These are phyloP conservation scores for Caenorhabditis auriculariae DNA, from an alignment of 2,888 invertebrate genomes.

Conservation along the genomic window DNA sequence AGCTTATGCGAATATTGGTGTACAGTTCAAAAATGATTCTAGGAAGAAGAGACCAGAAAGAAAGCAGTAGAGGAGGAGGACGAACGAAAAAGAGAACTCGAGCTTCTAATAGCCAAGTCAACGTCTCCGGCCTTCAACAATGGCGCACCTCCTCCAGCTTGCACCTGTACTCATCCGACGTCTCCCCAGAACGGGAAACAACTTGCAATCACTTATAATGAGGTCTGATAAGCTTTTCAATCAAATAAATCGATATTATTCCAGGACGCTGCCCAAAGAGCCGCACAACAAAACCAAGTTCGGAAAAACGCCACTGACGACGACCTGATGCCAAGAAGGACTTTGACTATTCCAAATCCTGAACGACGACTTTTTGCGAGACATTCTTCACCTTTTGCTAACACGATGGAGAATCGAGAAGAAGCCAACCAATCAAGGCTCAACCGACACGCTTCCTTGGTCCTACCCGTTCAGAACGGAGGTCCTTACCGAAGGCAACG, in stretches of 20 bases:
- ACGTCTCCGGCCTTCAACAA: slow-evolving; percentile 43
- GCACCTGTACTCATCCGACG: slow-evolving; percentile 30
- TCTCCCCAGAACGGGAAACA: too few species aligned
- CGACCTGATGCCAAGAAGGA: not conserved
- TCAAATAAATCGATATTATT: not conserved
- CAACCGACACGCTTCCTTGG: slow-evolving; percentile 55
- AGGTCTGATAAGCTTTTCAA: too few species aligned
- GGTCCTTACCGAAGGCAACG: slow-evolving; percentile 40
- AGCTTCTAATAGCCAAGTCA: slow-evolving; percentile 57
- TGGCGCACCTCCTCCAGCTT: slow-evolving; percentile 32
- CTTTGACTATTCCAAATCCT: not conserved
- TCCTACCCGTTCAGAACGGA: slow-evolving; percentile 45
- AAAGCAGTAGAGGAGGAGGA: slow-evolving; percentile 53
- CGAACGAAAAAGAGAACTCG: slow-evolving; percentile 52
- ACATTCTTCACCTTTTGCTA: slow-evolving; percentile 13
- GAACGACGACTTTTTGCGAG: slow-evolving; percentile 10
- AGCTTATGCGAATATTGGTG: too few species aligned
- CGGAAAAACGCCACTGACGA: not conserved
- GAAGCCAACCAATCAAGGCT: too few species aligned
- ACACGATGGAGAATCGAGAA: too few species aligned
- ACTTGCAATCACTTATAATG: too few species aligned
- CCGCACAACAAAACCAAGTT: not conserved
- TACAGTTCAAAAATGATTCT: slow-evolving; percentile 7
- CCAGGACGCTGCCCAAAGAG: not conserved
- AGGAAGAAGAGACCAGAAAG: slow-evolving; percentile 59